phyloP scores from a whole-genome alignment of 1,140 invertebrate species.

The Nasonia vitripennis region DNA sequence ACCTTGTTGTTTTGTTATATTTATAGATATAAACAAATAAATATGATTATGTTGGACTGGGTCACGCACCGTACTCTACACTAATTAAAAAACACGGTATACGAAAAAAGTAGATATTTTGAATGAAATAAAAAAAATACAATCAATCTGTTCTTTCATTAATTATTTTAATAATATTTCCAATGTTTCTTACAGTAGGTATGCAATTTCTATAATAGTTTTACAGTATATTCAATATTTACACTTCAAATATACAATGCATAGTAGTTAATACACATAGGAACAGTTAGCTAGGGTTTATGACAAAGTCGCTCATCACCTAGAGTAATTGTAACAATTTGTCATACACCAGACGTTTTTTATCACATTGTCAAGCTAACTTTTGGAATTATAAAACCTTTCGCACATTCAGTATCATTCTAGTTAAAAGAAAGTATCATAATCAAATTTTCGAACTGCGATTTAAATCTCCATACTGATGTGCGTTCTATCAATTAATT shows the following conservation, averaged over 20 bases:
- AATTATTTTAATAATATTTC: slow-evolving; percentile 60
- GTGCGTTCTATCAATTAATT: slow-evolving; percentile 32
- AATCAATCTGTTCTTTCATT: slow-evolving; percentile 41
- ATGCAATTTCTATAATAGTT: slow-evolving; percentile 50
- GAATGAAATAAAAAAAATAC: background rate
- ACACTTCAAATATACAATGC: slow-evolving; percentile 70
- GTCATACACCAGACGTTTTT: slow-evolving; percentile 55
- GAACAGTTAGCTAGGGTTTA: slow-evolving; percentile 66
- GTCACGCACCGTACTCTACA: too few relatives aligned
- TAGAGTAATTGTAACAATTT: slow-evolving; percentile 56
- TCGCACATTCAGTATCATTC: slow-evolving; percentile 13
- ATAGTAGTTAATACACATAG: slow-evolving; percentile 64
- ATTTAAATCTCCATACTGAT: slow-evolving; percentile 26
- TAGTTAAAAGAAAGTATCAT: background rate
- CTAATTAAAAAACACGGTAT: too few relatives aligned
- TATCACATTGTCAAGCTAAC: slow-evolving; percentile 65
- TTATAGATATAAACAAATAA: slow-evolving; percentile 10
- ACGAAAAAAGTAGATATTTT: too few relatives aligned
- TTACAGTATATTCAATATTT: slow-evolving; percentile 63
- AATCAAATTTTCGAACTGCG: slow-evolving; percentile 4
- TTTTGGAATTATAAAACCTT: slow-evolving; percentile 49
- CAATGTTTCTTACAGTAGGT: slow-evolving; percentile 61
- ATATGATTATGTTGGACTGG: background rate
- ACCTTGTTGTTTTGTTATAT: slow-evolving; percentile 28
- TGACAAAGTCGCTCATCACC: slow-evolving; percentile 54